Evolutionary conservation across 2,888 invertebrate genomes (phyloP).

Genomic region (Aporophyla lueneburgensis): DNA sequence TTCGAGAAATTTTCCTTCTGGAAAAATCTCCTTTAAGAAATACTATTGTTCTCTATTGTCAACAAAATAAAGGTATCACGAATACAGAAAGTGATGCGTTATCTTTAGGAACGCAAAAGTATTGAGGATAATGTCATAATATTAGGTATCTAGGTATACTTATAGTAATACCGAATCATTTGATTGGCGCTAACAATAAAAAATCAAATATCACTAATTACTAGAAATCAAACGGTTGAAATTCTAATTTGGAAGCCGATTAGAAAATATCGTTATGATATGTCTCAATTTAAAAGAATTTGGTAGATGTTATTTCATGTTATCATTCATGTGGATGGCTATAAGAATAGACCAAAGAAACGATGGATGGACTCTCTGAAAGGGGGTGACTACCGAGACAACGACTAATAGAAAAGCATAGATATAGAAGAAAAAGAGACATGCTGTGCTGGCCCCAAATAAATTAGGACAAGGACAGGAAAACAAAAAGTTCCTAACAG

Average conservation of each 20-base stretch:
- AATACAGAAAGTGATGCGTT: constrained; percentile 11
- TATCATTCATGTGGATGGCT: too few species aligned
- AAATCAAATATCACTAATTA: neutral
- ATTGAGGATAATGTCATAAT: constrained; percentile 18
- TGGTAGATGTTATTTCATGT: neutral
- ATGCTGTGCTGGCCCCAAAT: too few species aligned
- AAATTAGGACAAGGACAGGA: too few species aligned
- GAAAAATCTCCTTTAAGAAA: constrained; percentile 2
- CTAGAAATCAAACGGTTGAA: neutral
- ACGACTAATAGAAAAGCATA: too few species aligned
- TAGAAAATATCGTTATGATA: neutral
- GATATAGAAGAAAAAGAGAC: too few species aligned
- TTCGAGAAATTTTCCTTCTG: constrained; percentile 6
- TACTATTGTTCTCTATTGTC: constrained; percentile 9
- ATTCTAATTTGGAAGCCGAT: constrained; percentile 6
- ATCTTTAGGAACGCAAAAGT: constrained; percentile 30
- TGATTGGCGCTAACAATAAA: constrained; percentile 12
- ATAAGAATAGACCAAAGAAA: too few species aligned
- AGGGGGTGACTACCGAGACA: too few species aligned
- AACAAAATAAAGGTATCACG: constrained; percentile 24
- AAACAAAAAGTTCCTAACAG: too few species aligned
- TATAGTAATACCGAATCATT: neutral
- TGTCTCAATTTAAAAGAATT: neutral
- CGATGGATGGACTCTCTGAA: too few species aligned
- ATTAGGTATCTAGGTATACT: neutral